Evolutionary conservation across 2,797 vertebrate species (phyloP), one percentile per base, ranked within the genome.

Genomic region (Aulostomus chinensis): DNA sequence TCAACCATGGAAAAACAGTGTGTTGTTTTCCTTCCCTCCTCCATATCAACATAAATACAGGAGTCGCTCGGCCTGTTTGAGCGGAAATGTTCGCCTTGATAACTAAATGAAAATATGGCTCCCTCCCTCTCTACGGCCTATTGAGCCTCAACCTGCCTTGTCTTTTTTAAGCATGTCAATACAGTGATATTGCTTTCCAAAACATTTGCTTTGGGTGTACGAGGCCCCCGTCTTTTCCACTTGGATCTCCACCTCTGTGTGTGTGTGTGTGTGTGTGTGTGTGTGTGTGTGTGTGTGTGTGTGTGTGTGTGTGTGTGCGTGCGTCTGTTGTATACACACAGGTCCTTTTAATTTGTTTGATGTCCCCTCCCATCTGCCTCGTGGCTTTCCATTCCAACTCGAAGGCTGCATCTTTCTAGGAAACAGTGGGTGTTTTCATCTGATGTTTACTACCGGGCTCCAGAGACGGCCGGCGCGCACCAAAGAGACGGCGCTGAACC

Each of bases 311-410:
- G 41, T 21, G 16, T 36, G 34, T 12, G 35, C 26, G 56, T 57
- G 36, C 33, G 36, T 21, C 4, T 36, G 42, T 36, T 76, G 67
- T 78, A 76, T 64, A 84, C 74, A 84, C 78, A 84, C 56, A 78
- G 68, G 69, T 79, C 76, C 75, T 78, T 88, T 88, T 88, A 78
- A 88, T 91, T 88, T 91, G 85, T 91, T 89, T 90, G 87, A 86
- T 81, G 75, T 86, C 71, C 65, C 76, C 71, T 71, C 70, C 78
- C 69, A 73, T 84, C 80, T 79, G 65, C 63, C 74, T 75, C 24
- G 46, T 76, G 71, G 66, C 73, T 88, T 85, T 88, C 81, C 76
- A 84, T 87, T 84, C 78, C 51, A 15, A 80, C 64, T 69, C 21
- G 24, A 64, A 62, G 71, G 76, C 54, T 60, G 68, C 29, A 29